Percentiles rank a stretch among this genome's conserved stretches.
phyloP scores from a whole-genome alignment of 2,888 invertebrate species.

The Agrotis ipsilon region DNA sequence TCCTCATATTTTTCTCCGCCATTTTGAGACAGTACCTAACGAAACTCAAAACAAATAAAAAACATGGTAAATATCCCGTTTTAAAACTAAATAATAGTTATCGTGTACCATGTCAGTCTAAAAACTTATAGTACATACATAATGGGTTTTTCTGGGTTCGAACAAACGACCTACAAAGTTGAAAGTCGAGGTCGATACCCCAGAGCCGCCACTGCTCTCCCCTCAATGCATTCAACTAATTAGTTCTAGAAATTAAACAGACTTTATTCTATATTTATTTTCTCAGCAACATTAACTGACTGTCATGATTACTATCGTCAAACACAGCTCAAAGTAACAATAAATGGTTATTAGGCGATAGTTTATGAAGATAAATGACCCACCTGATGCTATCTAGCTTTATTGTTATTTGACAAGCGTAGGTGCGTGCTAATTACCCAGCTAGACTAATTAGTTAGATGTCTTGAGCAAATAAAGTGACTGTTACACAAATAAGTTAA shows the following conservation, averaged over 20 bases:
- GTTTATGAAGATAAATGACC: constrained; percentile 45
- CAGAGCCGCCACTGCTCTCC: no score
- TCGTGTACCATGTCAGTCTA: no score
- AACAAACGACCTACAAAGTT: no score
- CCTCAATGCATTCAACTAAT: not conserved
- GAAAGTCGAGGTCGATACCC: no score
- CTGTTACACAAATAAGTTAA: not conserved
- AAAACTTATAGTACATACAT: no score
- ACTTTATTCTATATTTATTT: not conserved
- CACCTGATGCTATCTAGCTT: constrained; percentile 52
- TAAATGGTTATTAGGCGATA: constrained; percentile 16
- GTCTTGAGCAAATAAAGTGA: not conserved
- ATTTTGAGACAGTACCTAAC: no score
- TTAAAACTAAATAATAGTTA: no score
- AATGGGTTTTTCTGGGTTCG: no score
- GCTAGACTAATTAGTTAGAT: constrained; percentile 29
- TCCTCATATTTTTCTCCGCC: no score
- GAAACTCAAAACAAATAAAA: no score
- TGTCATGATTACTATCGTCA: constrained; percentile 20
- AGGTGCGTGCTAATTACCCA: not conserved
- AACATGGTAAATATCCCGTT: no score
- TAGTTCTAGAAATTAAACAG: not conserved
- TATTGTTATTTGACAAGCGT: constrained; percentile 33
- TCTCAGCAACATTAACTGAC: not conserved
- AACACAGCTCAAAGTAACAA: constrained; percentile 14